Base-by-base conservation (phyloP, 2,797 vertebrate species). In the Sebastes taczanowskii region DNA sequence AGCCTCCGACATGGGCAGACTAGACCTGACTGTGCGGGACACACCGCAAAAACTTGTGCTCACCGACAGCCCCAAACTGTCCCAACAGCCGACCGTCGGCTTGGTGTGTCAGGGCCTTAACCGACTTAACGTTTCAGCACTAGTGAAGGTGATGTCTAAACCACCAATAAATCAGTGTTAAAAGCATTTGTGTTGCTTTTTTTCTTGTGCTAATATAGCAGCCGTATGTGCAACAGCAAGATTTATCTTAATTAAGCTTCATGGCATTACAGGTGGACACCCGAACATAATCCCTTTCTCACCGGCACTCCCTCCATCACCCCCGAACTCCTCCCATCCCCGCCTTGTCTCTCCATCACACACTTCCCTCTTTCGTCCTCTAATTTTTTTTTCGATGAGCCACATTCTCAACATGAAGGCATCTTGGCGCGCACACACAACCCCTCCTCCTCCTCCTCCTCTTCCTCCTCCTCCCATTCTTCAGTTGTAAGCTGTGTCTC, bases 221-320 rank as follows among this genome's bases (percentile, higher is more conserved):
- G 61, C 75, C 8, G 4, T 29, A 38, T 59, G 62, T 75, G 42
- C 34, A 66, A 30, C 65, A 42, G 30, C 7, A 68, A 76, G 71
- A 79, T 87, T 79, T 32, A 67, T 78, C 75, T 87, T 62, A 78
- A 86, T 86, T 80, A 83, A 77, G 72, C 64, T 60, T 76, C 74
- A 75, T 76, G 77, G 69, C 70, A 35, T 69, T 74, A 84, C 86
- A 91, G 79, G 77, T 87, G 78, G 67, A 75, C 65, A 11, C 22
- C 25, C 58, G 68, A 46, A 74, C 8, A 62, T 78, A 86, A 81
- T 80, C 73, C 72, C 61, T 38, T 11, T 46, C 53, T 78, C 71
- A 59, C 25, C 72, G 7, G 2, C 34, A 11, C 49, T 65, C 60
- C 52, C 60, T 46, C 32, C 30, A 30, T 53, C 30, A 25, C 66